Percentiles rank a stretch among this genome's conserved stretches.
These are phyloP conservation scores for Petrolisthes cinctipes DNA, from an alignment of 2,888 invertebrate genomes.

Conservation along the genomic window DNA sequence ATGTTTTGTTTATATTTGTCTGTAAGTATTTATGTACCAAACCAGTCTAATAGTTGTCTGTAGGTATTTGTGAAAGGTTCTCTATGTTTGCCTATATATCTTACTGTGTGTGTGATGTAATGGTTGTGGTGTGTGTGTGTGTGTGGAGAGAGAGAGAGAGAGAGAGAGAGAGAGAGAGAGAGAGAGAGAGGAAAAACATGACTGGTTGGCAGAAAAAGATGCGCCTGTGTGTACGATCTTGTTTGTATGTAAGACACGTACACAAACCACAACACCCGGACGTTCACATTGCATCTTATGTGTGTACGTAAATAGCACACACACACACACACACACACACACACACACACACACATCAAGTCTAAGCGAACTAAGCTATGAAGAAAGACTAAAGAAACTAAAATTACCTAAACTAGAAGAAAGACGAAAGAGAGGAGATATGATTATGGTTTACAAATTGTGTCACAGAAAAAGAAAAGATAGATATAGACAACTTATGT, in stretches of 20 bases:
- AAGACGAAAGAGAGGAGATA: background rate
- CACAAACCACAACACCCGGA: background rate
- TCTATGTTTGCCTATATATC: no score
- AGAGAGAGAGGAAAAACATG: background rate
- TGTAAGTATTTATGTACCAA: no score
- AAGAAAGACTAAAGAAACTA: background rate
- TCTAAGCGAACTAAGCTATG: no score
- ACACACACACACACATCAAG: no score
- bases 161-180: slow-evolving; percentile 11
- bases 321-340: no score
- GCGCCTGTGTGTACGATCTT: background rate
- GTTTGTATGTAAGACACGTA: background rate
- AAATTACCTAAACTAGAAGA: background rate
- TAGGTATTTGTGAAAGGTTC: no score
- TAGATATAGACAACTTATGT: no score
- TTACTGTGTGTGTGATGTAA: background rate
- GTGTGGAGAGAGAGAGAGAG: slow-evolving; percentile 12
- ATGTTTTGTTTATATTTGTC: no score
- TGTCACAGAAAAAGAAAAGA: no score
- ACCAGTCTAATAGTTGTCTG: no score
- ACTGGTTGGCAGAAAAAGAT: background rate
- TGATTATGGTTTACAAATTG: no score
- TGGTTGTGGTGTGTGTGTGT: background rate
- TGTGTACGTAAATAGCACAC: no score
- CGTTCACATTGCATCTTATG: background rate